These are phyloP conservation scores for Thyatira batis DNA, from an alignment of 2,888 invertebrate species.

Conservation along the genomic window DNA sequence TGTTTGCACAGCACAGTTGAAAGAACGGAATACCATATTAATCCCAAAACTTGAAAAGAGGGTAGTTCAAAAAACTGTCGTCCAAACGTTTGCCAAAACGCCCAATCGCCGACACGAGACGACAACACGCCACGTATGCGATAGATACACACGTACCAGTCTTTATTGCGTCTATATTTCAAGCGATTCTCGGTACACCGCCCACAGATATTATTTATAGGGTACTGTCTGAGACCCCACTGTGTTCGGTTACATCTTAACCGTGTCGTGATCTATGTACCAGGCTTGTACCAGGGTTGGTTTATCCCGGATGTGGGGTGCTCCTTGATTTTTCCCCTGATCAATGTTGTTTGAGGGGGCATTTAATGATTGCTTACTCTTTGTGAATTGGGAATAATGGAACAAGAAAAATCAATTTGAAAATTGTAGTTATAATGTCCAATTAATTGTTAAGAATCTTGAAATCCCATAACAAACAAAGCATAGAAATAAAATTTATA, in stretches of 20 bases:
- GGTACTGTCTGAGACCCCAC: constrained; percentile 37
- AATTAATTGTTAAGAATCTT: too few species aligned
- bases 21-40: too few species aligned
- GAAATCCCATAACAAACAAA: too few species aligned
- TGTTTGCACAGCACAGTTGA: too few species aligned
- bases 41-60: too few species aligned
- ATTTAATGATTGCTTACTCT: neutral
- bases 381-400: too few species aligned
- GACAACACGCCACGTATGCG: constrained; percentile 6
- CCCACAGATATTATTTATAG: constrained; percentile 50
- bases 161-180: constrained; percentile 68
- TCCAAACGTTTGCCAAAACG: constrained; percentile 5
- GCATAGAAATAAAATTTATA: too few species aligned
- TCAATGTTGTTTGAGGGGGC: neutral
- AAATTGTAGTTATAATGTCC: too few species aligned
- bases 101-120: constrained; percentile 3
- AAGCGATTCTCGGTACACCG: constrained; percentile 52
- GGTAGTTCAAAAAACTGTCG: constrained; percentile 5
- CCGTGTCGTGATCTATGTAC: constrained; percentile 40
- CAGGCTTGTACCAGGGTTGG: neutral
- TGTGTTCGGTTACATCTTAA: constrained; percentile 44
- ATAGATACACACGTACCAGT: constrained; percentile 35
- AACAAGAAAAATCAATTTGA: too few species aligned
- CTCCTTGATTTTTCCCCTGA: neutral
- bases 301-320: neutral